Base-by-base conservation (phyloP, 2,113 vertebrate genomes). In the Ctenomys sociabilis region DNA sequence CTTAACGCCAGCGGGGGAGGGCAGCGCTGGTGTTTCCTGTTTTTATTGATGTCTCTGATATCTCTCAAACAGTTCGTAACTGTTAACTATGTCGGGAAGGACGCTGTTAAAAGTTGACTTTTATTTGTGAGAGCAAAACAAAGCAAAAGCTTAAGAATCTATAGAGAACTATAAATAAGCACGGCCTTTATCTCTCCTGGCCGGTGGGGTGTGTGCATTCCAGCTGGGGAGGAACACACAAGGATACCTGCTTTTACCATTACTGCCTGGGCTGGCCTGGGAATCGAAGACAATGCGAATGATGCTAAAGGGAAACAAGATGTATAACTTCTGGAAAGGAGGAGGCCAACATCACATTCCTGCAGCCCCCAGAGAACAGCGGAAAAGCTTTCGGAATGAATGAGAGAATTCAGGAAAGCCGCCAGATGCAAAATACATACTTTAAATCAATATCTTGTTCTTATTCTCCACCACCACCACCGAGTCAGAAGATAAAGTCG, bases 211-310 rank as follows among this genome's bases (percentile, higher is more conserved):
- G 26, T 6, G 14, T 17, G 17, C 40, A 3, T 64, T 43, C 66
- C 66, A 28, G 83, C 10, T 49, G 0, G 83, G 80, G 96, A 91
- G 96, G 97, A 95, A 91, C 95, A 1, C 14, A 4, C 26, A 12
- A 61, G 94, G 96, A 84, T 0, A 90, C 92, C 97, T 97, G 97
- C 95, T 97, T 97, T 97, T 78, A 2, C 95, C 97, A 97, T 97
- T 37, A 97, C 45, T 4, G 64, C 28, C 3, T 22, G 1, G 64
- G n/a, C 72, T 30, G 77, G 61, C 10, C 95, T 95, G 95, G 94
- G 78, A 90, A 77, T 32, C 1, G 3, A 54, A 78, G 92, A 97
- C 97, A 97, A 96, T 97, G 91, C 6, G 4, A 49, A 8, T 77
- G 93, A 80, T 30, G 96, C 12, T 8, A 1, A 16, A 21, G 80